Conservation (phyloP, 2,113 vertebrate genomes). For the Vidua chalybeata region DNA sequence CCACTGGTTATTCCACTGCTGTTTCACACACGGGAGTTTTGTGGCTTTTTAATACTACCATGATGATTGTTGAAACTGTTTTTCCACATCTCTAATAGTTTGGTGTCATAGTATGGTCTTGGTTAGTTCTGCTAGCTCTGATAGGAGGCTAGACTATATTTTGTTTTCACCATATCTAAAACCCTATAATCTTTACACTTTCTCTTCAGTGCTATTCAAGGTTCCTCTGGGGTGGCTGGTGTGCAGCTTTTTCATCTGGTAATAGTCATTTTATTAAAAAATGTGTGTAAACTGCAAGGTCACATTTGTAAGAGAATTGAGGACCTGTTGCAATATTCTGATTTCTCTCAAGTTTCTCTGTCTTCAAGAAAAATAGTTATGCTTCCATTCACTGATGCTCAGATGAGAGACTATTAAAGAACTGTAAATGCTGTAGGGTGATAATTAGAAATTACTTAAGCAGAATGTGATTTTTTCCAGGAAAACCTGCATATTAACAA, state of each 20-base stretch:
- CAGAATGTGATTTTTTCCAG: neutral
- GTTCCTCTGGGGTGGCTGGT: neutral
- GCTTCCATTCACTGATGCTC: constrained; percentile 20
- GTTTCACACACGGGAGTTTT: neutral
- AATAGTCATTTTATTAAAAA: neutral
- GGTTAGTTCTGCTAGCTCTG: neutral
- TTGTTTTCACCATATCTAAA: neutral
- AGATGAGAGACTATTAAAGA: constrained; percentile 12
- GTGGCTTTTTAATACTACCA: neutral
- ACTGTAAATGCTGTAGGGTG: constrained; percentile 12
- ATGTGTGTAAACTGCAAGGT: neutral
- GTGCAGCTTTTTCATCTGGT: neutral
- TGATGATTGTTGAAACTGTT: neutral
- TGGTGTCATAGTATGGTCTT: neutral
- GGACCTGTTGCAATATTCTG: neutral
- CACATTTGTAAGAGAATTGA: neutral
- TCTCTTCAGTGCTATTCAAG: neutral
- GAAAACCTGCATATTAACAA: neutral
- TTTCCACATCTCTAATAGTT: neutral
- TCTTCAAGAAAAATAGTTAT: neutral
- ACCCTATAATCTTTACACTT: rapidly evolving
- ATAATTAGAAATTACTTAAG: constrained; percentile 29
- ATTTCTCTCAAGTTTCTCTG: neutral
- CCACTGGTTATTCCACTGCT: neutral
- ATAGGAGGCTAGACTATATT: neutral